These are phyloP conservation scores for Pachyrhynchus sulphureomaculatus DNA, from an alignment of 1,140 invertebrate genomes.

Conservation along the genomic window DNA sequence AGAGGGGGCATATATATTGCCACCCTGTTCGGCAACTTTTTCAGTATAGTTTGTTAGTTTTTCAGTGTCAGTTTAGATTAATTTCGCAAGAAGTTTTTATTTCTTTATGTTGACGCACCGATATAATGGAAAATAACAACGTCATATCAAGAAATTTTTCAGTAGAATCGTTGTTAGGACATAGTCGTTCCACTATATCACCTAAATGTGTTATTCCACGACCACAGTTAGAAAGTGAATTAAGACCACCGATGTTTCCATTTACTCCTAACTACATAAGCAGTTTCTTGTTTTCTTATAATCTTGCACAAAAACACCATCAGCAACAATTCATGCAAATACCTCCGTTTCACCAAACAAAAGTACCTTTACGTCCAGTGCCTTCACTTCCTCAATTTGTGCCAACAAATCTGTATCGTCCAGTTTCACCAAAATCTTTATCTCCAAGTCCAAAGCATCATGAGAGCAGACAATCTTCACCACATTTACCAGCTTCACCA, in stretches of 20 bases:
- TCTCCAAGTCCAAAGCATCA: conserved; percentile 51
- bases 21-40: conserved; percentile 12
- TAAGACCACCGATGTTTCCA: conserved; percentile 54
- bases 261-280: conserved; percentile 61
- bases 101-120: too few relatives aligned
- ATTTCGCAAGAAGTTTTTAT: too few relatives aligned
- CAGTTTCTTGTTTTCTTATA: conserved; percentile 62
- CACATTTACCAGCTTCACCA: conserved; percentile 30
- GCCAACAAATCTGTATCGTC: conserved; percentile 46
- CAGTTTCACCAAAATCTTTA: conserved; percentile 46
- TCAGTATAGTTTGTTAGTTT: conserved; percentile 27
- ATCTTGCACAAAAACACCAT: conserved; percentile 59
- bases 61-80: not conserved
- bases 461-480: conserved; percentile 42
- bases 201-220: conserved; percentile 44
- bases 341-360: conserved; percentile 26
- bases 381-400: conserved; percentile 35
- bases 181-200: conserved; percentile 58
- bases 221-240: conserved; percentile 17
- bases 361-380: conserved; percentile 41
- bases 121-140: not conserved
- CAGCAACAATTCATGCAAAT: conserved; percentile 46
- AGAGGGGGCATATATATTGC: conserved; percentile 39
- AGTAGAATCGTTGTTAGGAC: conserved; percentile 71
- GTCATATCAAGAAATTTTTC: conserved; percentile 74